Evolutionary conservation across 92 coral and sea anemone species (phyloP), one percentile per base, ranked within the genome.

Genomic region (Umimayanthus chanpuru): DNA sequence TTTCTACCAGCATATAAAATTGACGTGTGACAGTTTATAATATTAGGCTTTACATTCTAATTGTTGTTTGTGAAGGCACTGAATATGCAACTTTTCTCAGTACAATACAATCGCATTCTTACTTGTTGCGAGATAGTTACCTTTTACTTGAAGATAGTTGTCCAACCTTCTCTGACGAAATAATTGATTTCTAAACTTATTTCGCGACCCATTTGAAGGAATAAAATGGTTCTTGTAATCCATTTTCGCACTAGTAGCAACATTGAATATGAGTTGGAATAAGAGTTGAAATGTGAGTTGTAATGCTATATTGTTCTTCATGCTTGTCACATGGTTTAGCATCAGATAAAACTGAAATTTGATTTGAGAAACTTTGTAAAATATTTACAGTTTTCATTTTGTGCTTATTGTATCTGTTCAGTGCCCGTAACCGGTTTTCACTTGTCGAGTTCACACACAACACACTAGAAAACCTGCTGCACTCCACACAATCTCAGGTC

Each of bases 381-480:
- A 39, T 75, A 75, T 75, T 75, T 75, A 75, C 26, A 36, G 44
- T 12, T 40, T 16, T 75, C 79, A 18, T 18, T 29, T 53, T 75
- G 79, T 32, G 53, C 2, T 6, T 8, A 75, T 75, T 75, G 79
- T 75, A 6, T n/a, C 44, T 32, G 44, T 1, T 75, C 79, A 75
- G 4, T 38, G n/a, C 5, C 14, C 50, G 41, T 75, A 53, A 75
- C 79, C 44, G 23, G 77, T 73, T 73, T 5, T 2, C 11, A n/a
- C 26, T 75, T 39, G 79, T 75, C 4, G 20, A 75, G 30, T 40
- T 43, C 53, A 39, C 79, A 75, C 50, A 39, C 25, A 7, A 2
- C 10, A 75, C 53, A 75, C 28, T 75, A 39, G 79, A 75, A 73
- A 75, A 75, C 79, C 79, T 75, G 79, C 18, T 25, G n/a, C 2